Evolutionary conservation across 2,888 invertebrate genomes (phyloP).

Genomic region (Agrochola macilenta): DNA sequence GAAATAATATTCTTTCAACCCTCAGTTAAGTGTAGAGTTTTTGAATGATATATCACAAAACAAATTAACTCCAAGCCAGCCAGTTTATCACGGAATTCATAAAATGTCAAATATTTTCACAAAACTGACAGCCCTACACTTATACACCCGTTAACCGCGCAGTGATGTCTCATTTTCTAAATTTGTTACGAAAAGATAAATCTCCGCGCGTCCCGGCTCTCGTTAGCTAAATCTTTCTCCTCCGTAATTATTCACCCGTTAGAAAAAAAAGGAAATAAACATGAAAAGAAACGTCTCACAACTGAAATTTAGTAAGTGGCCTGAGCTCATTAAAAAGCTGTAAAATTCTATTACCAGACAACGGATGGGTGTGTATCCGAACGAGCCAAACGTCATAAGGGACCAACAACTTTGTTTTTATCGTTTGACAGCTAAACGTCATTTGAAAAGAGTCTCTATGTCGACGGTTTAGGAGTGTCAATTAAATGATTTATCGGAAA

Average conservation of each 20-base stretch:
- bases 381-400: slow-evolving; percentile 66
- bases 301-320: slow-evolving; percentile 87
- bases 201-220: slow-evolving; percentile 85
- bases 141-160: slow-evolving; percentile 70
- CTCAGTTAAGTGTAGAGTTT: slow-evolving; percentile 25
- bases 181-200: slow-evolving; percentile 89
- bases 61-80: slow-evolving; percentile 45
- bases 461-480: slow-evolving; percentile 57
- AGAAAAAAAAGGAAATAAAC: slow-evolving; percentile 79
- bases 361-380: slow-evolving; percentile 78
- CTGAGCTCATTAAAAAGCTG: slow-evolving; percentile 89
- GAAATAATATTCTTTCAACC: slow-evolving; percentile 10
- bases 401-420: slow-evolving; percentile 57
- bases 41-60: slow-evolving; percentile 43
- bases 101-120: slow-evolving; percentile 56
- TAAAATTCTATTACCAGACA: slow-evolving; percentile 86
- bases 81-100: slow-evolving; percentile 45
- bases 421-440: slow-evolving; percentile 53
- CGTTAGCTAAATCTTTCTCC: slow-evolving; percentile 88
- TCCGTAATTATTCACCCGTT: slow-evolving; percentile 85
- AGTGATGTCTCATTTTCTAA: slow-evolving; percentile 90
- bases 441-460: slow-evolving; percentile 71
- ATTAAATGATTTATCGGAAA: slow-evolving; percentile 64
- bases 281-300: slow-evolving; percentile 85
- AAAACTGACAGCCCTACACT: slow-evolving; percentile 64